Conservation (phyloP, 2,113 vertebrate species). For the Catharus bicknelli region DNA sequence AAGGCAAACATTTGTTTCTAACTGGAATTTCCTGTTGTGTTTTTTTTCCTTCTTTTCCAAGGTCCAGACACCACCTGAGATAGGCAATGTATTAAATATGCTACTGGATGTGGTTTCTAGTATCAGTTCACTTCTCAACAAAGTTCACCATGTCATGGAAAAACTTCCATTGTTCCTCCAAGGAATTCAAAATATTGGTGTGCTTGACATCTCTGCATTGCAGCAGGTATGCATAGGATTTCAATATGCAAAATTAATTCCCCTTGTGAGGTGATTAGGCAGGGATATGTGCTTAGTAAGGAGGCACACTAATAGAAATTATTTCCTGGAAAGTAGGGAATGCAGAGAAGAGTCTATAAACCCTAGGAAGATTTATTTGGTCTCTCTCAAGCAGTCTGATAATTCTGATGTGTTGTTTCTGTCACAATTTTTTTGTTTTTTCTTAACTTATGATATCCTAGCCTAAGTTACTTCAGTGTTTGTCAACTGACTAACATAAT, state of each 20-base stretch:
- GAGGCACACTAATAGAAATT: neutral
- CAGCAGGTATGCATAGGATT: slow-evolving; percentile 41
- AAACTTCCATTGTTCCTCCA: slow-evolving; percentile 60
- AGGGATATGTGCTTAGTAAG: neutral
- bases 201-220: neutral
- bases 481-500: neutral
- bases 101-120: slow-evolving; percentile 67
- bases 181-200: neutral
- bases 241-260: neutral
- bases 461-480: neutral
- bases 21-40: neutral
- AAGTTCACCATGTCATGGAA: slow-evolving; percentile 27
- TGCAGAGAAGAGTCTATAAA: neutral
- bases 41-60: neutral
- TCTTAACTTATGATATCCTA: neutral
- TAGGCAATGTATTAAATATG: neutral
- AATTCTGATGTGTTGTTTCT: neutral
- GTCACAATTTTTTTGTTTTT: neutral
- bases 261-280: neutral
- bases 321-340: neutral
- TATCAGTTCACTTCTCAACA: slow-evolving; percentile 58
- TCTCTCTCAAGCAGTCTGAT: neutral
- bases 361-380: neutral
- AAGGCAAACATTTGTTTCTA: neutral
- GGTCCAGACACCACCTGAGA: slow-evolving; percentile 57